Evolutionary conservation across 2,113 vertebrate species (phyloP), one percentile per base, ranked within the genome.

Genomic region (Epinephelus lanceolatus): DNA sequence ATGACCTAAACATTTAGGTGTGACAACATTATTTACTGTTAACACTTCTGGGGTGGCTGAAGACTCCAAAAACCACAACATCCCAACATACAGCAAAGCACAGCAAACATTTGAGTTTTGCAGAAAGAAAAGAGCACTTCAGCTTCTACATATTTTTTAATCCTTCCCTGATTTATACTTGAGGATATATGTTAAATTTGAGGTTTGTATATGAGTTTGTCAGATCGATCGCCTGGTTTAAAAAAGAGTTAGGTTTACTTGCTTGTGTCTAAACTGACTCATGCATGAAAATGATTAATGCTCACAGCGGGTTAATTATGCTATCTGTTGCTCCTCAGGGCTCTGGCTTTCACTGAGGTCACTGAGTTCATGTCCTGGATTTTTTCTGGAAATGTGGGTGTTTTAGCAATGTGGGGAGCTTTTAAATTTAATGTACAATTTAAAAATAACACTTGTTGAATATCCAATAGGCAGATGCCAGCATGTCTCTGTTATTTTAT

Each of bases 271-370:
- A 3, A 77, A 52, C 19, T 62, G 65, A 55, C 27, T 60, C 13
- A n/a, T 65, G 61, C 11, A 30, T 42, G 4, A 57, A 66, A 78
- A 30, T 51, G 2, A 47, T 65, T 2, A 55, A 10, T 27, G 8
- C 30, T 57, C 42, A 71, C 73, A 80, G 19, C 18, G 18, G 23
- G 17, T 42, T 49, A 61, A 78, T 33, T 6, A n/a, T 47, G 21
- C 18, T 70, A 18, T 12, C 30, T 56, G 30, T 18, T 66, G 8
- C 18, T 9, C 42, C 23, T 6, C 19, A 52, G 27, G 11, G 21
- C 23, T 59, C 27, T 1, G 27, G 59, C 15, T 13, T 5, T 8
- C 5, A 18, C 1, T 60, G 68, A 56, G 62, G 63, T 62, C 56
- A 70, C 23, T 30, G 69, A 59, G 57, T 63, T 78, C 56, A 63